phyloP scores from a whole-genome alignment of 2,113 vertebrate species.

The Cathartes aura region DNA sequence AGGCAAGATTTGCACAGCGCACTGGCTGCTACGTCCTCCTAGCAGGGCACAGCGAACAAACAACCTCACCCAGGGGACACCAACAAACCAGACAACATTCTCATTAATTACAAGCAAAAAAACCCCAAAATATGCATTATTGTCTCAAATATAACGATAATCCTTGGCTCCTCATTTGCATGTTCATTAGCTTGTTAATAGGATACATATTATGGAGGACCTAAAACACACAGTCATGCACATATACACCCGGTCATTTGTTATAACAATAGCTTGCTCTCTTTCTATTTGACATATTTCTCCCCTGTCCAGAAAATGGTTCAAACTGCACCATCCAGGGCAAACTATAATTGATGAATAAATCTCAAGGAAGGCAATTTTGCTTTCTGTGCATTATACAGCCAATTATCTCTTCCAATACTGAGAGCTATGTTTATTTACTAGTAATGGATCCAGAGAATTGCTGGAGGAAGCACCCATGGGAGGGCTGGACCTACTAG shows the following conservation, averaged over 20 bases:
- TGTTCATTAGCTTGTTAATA: background rate
- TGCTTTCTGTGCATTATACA: background rate
- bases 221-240: background rate
- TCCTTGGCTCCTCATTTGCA: background rate
- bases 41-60: background rate
- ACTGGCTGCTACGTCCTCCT: background rate
- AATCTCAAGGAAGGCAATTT: background rate
- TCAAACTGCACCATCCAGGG: background rate
- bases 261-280: background rate
- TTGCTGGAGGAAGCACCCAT: background rate
- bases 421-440: background rate
- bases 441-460: background rate
- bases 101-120: slow-evolving; percentile 12
- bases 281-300: background rate
- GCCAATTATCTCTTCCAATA: background rate
- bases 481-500: background rate
- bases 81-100: background rate
- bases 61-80: background rate
- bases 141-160: background rate
- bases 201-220: background rate
- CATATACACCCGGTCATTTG: background rate
- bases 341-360: background rate
- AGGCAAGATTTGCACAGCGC: background rate
- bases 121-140: background rate
- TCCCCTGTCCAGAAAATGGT: background rate